phyloP scores from a whole-genome alignment of 1,140 invertebrate species.

The Augochlora pura region DNA sequence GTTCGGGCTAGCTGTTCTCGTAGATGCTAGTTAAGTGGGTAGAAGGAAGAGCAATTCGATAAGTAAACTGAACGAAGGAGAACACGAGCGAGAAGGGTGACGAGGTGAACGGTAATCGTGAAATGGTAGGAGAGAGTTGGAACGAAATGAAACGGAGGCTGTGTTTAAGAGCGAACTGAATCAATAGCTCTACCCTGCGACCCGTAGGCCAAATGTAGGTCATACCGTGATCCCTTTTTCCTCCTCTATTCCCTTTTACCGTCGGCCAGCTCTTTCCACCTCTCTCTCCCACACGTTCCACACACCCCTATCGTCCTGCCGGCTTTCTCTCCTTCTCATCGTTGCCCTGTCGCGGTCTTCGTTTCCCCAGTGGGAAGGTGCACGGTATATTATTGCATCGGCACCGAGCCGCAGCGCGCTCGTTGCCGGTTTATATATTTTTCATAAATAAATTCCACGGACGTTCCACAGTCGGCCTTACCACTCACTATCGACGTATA shows the following conservation, averaged over 20 bases:
- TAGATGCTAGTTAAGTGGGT: background rate
- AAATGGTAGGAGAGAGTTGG: slow-evolving; percentile 59
- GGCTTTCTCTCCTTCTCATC: background rate
- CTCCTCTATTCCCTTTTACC: slow-evolving; percentile 52
- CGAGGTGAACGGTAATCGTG: slow-evolving; percentile 31
- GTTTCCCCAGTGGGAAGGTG: slow-evolving; percentile 29
- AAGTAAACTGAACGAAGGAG: background rate
- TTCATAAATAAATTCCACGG: slow-evolving; percentile 66
- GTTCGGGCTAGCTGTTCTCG: too few species aligned
- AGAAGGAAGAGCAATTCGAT: background rate
- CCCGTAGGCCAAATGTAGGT: slow-evolving; percentile 74
- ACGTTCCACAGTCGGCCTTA: slow-evolving; percentile 25
- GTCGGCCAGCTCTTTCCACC: slow-evolving; percentile 14
- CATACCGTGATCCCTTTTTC: slow-evolving; percentile 70
- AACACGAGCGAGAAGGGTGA: background rate
- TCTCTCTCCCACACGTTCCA: too few species aligned
- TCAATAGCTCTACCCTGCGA: slow-evolving; percentile 75
- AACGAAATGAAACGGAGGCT: slow-evolving; percentile 77
- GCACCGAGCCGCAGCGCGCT: slow-evolving; percentile 18
- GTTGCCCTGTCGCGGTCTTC: slow-evolving; percentile 9
- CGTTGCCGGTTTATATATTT: slow-evolving; percentile 54
- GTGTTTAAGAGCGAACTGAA: slow-evolving; percentile 77
- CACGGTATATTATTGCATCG: slow-evolving; percentile 48
- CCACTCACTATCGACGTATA: background rate
- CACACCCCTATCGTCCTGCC: background rate